A percentile compares a stretch with the other conserved stretches of the same genome.
These are phyloP conservation scores for Oceanodroma tethys DNA, from an alignment of 2,113 vertebrate species.

Conservation along the genomic window DNA sequence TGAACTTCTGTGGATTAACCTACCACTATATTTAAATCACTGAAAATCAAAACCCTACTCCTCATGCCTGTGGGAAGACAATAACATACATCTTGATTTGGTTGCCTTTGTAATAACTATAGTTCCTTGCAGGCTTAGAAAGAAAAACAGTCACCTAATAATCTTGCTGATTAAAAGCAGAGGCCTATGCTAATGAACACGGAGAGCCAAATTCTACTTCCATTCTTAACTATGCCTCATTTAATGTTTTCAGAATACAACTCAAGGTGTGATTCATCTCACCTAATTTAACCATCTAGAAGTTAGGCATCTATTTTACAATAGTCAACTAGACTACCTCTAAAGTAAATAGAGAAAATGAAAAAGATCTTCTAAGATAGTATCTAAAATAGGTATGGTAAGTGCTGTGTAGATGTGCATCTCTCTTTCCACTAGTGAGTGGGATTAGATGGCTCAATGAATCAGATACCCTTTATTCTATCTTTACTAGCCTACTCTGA, in stretches of 20 bases:
- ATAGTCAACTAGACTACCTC: neutral
- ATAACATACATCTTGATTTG: neutral
- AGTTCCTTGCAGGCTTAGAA: neutral
- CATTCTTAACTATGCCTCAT: neutral
- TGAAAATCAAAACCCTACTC: constrained; percentile 1
- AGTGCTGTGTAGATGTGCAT: neutral
- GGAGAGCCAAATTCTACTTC: neutral
- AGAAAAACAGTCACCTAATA: neutral
- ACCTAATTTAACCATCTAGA: neutral
- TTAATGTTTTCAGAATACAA: neutral
- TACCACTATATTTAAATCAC: constrained; percentile 46
- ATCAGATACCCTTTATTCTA: neutral
- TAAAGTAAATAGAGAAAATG: neutral
- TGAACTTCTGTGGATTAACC: constrained; percentile 30
- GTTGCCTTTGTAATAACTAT: constrained; percentile 1
- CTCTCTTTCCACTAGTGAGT: neutral
- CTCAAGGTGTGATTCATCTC: neutral
- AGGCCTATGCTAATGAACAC: neutral
- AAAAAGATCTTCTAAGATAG: neutral
- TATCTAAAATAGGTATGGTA: neutral
- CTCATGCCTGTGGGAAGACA: constrained; percentile 37
- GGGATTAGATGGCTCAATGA: neutral
- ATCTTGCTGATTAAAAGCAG: neutral
- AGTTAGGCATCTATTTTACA: neutral
- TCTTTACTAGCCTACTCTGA: neutral